Percentiles rank a stretch among this genome's conserved stretches.
Evolutionary conservation across 2,888 invertebrate species (phyloP).

Genomic region (Rotaria socialis): DNA sequence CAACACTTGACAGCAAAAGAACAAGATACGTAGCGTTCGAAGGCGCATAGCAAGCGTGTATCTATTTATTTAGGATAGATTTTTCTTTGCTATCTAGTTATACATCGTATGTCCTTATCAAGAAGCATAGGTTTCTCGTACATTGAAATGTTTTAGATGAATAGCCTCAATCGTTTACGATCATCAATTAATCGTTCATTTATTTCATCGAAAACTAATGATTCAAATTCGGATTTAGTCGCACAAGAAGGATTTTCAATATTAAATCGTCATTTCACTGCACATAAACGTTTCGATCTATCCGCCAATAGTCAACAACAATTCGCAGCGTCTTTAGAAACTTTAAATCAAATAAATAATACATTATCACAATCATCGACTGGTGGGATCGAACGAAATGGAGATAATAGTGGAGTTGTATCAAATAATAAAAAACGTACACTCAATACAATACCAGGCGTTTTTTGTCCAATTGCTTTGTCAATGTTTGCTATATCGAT

Average conservation of each 20-base stretch:
- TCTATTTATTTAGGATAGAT: not conserved
- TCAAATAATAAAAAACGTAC: conserved; percentile 5
- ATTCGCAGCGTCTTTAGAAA: not conserved
- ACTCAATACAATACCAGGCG: conserved; percentile 64
- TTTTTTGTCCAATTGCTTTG: conserved; percentile 92
- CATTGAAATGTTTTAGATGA: not conserved
- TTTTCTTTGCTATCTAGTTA: not conserved
- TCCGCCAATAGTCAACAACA: not conserved
- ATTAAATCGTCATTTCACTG: not conserved
- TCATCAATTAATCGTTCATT: not conserved
- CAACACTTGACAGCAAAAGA: not conserved
- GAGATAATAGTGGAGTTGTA: not conserved
- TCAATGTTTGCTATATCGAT: conserved; percentile 99
- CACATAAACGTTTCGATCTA: not conserved
- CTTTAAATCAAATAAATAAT: no score
- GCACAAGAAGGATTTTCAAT: not conserved
- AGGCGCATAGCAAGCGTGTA: no score
- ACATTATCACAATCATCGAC: not conserved
- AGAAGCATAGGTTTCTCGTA: not conserved
- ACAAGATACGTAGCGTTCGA: not conserved
- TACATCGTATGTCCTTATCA: no score
- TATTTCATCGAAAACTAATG: not conserved
- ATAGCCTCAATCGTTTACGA: not conserved
- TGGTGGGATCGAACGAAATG: not conserved
- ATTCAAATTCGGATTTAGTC: not conserved